Conservation (phyloP, 2,113 vertebrate genomes). For the Atrichornis clamosus region DNA sequence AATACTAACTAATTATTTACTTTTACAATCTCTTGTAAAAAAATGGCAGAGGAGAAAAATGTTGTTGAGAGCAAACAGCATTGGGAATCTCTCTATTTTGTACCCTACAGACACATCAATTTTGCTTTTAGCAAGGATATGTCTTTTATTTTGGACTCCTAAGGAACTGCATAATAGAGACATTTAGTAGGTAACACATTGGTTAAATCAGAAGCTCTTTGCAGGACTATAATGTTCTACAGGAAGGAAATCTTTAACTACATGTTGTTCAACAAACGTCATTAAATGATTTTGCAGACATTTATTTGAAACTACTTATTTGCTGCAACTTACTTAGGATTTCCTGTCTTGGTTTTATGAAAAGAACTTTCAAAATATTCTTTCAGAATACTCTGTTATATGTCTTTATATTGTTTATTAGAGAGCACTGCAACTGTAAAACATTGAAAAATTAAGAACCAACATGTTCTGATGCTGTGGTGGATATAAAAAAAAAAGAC, state of each 20-base stretch:
- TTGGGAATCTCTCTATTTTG: not conserved
- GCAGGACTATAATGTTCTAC: not conserved
- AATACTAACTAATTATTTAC: too few species aligned
- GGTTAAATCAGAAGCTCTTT: not conserved
- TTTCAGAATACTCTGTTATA: not conserved
- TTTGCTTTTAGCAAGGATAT: not conserved
- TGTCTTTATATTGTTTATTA: not conserved
- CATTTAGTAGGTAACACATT: not conserved
- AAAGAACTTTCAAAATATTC: not conserved
- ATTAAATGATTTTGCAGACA: not conserved
- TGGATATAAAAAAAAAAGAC: not conserved
- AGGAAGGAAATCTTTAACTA: not conserved
- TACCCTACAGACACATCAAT: not conserved
- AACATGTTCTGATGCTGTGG: not conserved
- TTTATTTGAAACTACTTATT: not conserved
- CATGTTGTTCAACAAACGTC: not conserved
- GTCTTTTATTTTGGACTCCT: not conserved
- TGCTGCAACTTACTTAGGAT: not conserved
- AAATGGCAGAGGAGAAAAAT: not conserved
- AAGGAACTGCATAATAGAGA: not conserved
- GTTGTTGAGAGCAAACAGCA: not conserved
- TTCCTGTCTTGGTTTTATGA: not conserved
- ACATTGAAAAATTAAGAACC: slow-evolving; percentile 1
- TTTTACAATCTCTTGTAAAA: not conserved
- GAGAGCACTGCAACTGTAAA: slow-evolving; percentile 31